Base-by-base conservation (phyloP, 2,797 vertebrate species). In the Macrochelys suwanniensis region DNA sequence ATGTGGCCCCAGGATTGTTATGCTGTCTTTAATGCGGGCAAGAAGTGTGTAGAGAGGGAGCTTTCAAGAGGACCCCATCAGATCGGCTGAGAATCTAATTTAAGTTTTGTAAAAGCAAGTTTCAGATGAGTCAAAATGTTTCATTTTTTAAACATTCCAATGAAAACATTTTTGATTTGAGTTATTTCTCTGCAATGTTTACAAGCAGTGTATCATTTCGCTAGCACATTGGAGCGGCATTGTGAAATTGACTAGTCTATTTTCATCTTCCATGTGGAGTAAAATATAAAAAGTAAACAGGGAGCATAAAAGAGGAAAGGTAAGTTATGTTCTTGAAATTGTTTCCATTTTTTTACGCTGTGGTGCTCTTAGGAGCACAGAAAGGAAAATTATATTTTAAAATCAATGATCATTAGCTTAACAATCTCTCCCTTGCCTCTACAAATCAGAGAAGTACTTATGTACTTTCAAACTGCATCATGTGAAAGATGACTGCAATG, bases 111-210 rank as follows among this genome's bases (percentile, higher is more conserved):
- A 79, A 97, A 96, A 92, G 79, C 74, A 96, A 96, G 90, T 94
- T 92, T 95, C 88, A 86, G 87, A 95, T 91, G 89, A 94, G 94
- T 84, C 90, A 80, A 96, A 97, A 94, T 92, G 84, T 96, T 97
- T 96, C 93, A 1, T 1, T 90, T 80, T 91, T 89, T 92, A 94
- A 97, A 50, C 49, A 92, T 94, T 97, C 95, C 96, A 97, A 95
- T 84, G 89, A 96, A 97, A 97, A 96, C 88, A 95, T 87, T 95
- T 96, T 96, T 96, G 93, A 92, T 95, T 97, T 92, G 95, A 96
- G 65, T 95, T 97, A 93, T 96, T 97, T 95, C 96, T 93, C 95
- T 82, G 84, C 82, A 95, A 79, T 31, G 1, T 91, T 96, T 95
- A 61, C 82, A 89, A 96, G 92, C 45, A 82, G 92, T 95, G 89